Evolutionary conservation across 2,797 vertebrate genomes (phyloP).

Genomic region (Sylvilagus floridanus): DNA sequence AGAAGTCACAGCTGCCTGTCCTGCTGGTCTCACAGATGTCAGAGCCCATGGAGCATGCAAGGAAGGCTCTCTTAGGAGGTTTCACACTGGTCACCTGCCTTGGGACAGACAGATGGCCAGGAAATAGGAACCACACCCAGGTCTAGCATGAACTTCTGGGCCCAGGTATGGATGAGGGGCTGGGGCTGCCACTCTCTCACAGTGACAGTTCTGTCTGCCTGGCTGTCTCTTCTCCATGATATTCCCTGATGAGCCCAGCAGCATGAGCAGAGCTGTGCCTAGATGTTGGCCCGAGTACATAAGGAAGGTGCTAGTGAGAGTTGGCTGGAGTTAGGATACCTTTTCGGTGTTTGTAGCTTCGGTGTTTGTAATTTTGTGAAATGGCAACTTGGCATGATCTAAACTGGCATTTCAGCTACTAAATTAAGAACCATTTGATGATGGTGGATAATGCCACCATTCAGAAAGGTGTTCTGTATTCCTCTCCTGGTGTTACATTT

Average conservation of each 20-base stretch:
- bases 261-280: background rate
- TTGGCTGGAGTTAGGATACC: background rate
- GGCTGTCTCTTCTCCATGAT: background rate
- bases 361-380: background rate
- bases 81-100: background rate
- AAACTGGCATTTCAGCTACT: background rate
- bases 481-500: background rate
- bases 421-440: background rate
- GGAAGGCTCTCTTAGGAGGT: background rate
- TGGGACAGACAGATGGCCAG: background rate
- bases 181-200: background rate
- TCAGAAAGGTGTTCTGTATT: background rate
- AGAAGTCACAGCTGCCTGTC: background rate
- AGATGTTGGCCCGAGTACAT: background rate
- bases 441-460: background rate
- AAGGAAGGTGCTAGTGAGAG: background rate
- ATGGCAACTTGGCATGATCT: background rate
- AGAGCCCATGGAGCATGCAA: fast-evolving
- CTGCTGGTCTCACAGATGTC: background rate
- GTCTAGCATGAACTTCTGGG: background rate
- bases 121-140: fast-evolving
- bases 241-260: background rate
- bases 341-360: background rate
- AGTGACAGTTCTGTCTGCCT: background rate
- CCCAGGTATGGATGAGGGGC: background rate